Evolutionary conservation across 2,113 vertebrate species (phyloP).

Genomic region (Forbesichthys papilliferus): DNA sequence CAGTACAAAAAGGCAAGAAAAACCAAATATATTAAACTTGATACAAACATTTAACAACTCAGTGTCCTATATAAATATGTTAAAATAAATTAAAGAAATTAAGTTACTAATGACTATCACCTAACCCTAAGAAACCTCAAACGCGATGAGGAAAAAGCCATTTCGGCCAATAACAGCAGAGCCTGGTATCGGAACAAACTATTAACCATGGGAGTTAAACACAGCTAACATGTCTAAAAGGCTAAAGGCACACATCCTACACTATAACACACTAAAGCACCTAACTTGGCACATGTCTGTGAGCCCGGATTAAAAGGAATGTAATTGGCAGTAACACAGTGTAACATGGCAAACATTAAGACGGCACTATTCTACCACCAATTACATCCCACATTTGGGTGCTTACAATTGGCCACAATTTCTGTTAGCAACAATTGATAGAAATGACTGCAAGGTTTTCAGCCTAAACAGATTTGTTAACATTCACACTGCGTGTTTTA

Average conservation of each 20-base stretch:
- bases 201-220: slow-evolving; percentile 44
- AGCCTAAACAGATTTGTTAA: too few species aligned
- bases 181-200: slow-evolving; percentile 51
- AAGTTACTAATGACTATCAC: slow-evolving; percentile 75
- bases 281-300: slow-evolving; percentile 27
- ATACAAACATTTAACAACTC: slow-evolving; percentile 75
- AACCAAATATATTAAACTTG: slow-evolving; percentile 82
- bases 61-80: slow-evolving; percentile 81
- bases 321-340: slow-evolving; percentile 4
- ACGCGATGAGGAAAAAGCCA: slow-evolving; percentile 57
- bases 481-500: neutral
- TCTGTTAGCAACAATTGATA: too few species aligned
- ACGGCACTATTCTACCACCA: too few species aligned
- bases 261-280: slow-evolving; percentile 35
- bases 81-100: slow-evolving; percentile 83
- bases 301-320: slow-evolving; percentile 1
- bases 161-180: slow-evolving; percentile 57
- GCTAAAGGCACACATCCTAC: slow-evolving; percentile 25
- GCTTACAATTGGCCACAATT: too few species aligned
- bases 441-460: too few species aligned
- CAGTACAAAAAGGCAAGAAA: slow-evolving; percentile 71
- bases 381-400: too few species aligned
- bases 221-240: slow-evolving; percentile 51
- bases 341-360: too few species aligned
- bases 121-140: slow-evolving; percentile 66